A percentile compares a stretch with the other conserved stretches of the same genome.
phyloP scores from a whole-genome alignment of 2,797 vertebrate genomes.

The Gallinago solitaria region DNA sequence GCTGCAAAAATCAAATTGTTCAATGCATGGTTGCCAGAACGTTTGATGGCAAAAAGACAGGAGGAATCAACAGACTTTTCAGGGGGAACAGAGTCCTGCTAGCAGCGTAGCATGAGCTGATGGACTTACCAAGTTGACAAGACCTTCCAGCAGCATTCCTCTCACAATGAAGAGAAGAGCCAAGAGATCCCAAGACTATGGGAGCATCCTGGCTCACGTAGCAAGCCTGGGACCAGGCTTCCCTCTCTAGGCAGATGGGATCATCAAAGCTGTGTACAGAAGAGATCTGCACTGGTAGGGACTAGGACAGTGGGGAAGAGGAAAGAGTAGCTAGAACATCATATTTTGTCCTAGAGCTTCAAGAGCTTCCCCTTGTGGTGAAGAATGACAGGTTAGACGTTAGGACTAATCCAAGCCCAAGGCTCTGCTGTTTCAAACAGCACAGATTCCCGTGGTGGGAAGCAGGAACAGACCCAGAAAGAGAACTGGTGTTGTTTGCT shows the following conservation, averaged over 20 bases:
- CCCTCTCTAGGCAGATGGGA: not conserved
- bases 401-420: not conserved
- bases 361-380: fast-evolving
- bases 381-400: not conserved
- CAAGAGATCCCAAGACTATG: not conserved
- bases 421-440: not conserved
- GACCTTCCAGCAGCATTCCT: not conserved
- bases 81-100: not conserved
- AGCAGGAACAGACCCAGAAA: not conserved
- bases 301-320: not conserved
- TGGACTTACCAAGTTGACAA: not conserved
- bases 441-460: not conserved
- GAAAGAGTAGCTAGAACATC: not conserved
- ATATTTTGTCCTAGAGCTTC: not conserved
- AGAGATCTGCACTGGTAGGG: not conserved
- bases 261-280: not conserved
- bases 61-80: not conserved
- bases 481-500: not conserved
- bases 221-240: not conserved
- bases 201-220: not conserved
- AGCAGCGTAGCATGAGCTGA: not conserved
- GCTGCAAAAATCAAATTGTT: not conserved
- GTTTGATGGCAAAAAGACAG: not conserved
- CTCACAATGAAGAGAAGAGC: not conserved
- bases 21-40: fast-evolving